Percentiles rank a stretch among this genome's conserved stretches.
phyloP scores from a whole-genome alignment of 1,140 invertebrate species.

The Harpegnathos saltator region DNA sequence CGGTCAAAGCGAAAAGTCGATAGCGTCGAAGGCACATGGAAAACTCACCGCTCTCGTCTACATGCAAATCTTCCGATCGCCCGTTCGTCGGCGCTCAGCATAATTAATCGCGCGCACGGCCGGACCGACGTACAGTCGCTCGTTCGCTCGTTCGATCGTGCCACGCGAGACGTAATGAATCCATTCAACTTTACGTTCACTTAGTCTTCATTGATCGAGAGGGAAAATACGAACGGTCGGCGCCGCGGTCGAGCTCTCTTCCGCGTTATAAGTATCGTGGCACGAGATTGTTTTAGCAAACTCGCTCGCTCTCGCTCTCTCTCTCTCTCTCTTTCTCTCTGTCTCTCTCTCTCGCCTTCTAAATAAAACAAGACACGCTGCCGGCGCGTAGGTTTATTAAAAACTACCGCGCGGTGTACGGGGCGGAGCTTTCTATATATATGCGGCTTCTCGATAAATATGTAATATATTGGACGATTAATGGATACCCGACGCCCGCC shows the following conservation, averaged over 20 bases:
- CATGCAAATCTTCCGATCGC: slow-evolving; percentile 35
- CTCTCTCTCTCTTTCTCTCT: too few relatives aligned
- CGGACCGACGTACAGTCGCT: too few relatives aligned
- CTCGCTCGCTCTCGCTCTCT: too few relatives aligned
- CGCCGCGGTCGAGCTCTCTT: background rate
- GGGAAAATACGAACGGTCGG: background rate
- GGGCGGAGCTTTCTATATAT: background rate
- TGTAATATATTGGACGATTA: slow-evolving; percentile 41
- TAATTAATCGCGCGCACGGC: slow-evolving; percentile 28
- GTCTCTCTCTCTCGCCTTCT: background rate
- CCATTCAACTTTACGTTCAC: background rate
- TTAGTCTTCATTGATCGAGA: background rate
- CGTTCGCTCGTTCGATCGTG: background rate
- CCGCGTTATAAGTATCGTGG: background rate
- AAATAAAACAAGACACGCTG: slow-evolving; percentile 15
- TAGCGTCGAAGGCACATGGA: background rate
- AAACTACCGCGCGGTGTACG: background rate
- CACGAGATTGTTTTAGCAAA: background rate
- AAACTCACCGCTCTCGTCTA: background rate
- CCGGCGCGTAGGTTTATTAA: slow-evolving; percentile 11
- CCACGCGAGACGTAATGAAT: background rate
- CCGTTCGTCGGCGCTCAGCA: slow-evolving; percentile 19
- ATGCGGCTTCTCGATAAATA: slow-evolving; percentile 39
- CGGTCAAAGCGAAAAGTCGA: slow-evolving; percentile 12
- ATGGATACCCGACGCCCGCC: slow-evolving; percentile 3